Conservation (phyloP, 2,797 vertebrate genomes). For the Saguinus oedipus region DNA sequence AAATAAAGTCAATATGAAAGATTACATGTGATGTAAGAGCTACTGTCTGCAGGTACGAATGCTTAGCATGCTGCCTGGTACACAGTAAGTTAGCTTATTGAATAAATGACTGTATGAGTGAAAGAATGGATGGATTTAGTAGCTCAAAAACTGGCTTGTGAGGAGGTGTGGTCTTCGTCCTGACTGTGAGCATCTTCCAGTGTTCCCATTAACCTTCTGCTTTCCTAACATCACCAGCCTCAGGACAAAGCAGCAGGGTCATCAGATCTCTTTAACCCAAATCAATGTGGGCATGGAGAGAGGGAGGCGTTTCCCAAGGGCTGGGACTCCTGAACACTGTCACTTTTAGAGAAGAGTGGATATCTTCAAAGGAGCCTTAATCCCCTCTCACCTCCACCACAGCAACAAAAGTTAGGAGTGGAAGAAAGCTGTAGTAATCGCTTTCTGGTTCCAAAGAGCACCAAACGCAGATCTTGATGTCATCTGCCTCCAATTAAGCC, state of each 20-base stretch:
- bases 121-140: neutral
- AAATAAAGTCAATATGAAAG: neutral
- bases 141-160: neutral
- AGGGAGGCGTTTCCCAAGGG: neutral
- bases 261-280: neutral
- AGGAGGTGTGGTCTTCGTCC: neutral
- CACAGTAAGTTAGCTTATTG: neutral
- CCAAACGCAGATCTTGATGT: neutral
- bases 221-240: neutral
- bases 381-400: neutral
- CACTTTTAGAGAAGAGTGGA: neutral
- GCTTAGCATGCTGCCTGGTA: neutral
- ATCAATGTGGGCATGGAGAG: neutral
- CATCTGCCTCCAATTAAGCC: slow-evolving; percentile 62
- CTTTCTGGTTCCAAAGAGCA: neutral
- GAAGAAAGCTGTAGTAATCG: neutral
- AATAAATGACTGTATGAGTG: neutral
- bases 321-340: neutral
- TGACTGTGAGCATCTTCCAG: neutral
- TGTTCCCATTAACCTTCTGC: neutral
- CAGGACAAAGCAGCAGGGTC: neutral
- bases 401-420: neutral
- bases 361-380: neutral
- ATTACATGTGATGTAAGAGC: neutral
- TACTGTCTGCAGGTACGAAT: neutral